Conservation (phyloP, 2,113 vertebrate species). For the Mesembrinibis cayennensis region DNA sequence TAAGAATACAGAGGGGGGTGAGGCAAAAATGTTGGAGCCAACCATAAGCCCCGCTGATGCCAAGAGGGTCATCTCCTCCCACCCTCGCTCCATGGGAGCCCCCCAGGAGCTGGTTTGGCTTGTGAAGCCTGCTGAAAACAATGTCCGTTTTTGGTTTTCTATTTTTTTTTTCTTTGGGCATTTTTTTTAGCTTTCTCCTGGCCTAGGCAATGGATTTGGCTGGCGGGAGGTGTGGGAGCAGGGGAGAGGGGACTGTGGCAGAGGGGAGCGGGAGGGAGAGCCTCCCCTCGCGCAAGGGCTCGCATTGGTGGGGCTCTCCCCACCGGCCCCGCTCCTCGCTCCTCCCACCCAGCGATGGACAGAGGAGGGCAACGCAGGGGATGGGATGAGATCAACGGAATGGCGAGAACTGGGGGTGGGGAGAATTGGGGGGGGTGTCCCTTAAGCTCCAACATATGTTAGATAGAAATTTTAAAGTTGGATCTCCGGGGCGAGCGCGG, state of each 20-base stretch:
- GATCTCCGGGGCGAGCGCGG: accelerated
- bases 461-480: background rate
- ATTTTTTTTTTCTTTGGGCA: background rate
- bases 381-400: background rate
- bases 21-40: background rate
- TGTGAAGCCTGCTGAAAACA: background rate
- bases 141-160: background rate
- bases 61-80: background rate
- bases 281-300: background rate
- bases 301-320: background rate
- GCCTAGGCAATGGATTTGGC: background rate
- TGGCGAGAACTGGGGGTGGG: background rate
- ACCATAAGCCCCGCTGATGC: background rate
- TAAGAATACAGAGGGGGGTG: background rate
- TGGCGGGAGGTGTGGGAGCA: background rate
- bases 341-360: background rate
- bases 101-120: background rate
- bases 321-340: accelerated
- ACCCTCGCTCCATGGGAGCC: accelerated
- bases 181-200: background rate
- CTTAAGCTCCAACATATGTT: background rate
- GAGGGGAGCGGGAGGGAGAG: background rate
- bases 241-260: background rate
- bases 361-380: background rate
- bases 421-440: background rate